Percentiles rank a stretch among this genome's conserved stretches.
These are phyloP conservation scores for Bujurquina vittata DNA, from an alignment of 2,113 vertebrate genomes.

Conservation along the genomic window DNA sequence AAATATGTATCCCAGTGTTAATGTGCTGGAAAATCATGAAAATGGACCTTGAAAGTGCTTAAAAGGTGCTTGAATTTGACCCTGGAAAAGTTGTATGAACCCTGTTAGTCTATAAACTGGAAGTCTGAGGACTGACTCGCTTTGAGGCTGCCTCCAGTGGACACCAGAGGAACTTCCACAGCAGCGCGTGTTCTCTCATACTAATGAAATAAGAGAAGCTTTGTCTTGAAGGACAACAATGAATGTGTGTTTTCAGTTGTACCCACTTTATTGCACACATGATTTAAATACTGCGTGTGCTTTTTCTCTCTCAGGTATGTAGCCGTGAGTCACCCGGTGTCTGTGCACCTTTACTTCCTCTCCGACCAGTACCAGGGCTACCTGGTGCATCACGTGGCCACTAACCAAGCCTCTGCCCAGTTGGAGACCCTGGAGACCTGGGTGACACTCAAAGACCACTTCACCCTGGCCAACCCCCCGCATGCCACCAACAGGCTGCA, in stretches of 20 bases:
- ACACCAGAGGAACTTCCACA: fast-evolving
- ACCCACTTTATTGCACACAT: background rate
- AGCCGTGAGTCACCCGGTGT: constrained; percentile 86
- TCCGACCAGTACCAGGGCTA: constrained; percentile 97
- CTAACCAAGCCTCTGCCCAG: constrained; percentile 92
- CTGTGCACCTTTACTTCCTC: constrained; percentile 95
- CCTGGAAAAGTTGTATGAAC: too few species aligned
- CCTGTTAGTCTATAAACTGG: too few species aligned
- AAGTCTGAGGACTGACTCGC: fast-evolving
- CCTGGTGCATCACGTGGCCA: constrained; percentile 88
- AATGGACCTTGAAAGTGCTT: too few species aligned
- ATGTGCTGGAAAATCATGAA: too few species aligned
- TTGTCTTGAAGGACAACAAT: background rate
- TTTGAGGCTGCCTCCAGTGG: background rate
- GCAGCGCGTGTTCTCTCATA: background rate
- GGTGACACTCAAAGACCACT: constrained; percentile 93
- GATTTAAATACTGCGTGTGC: background rate
- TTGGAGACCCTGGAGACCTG: constrained; percentile 94
- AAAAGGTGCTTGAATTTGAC: too few species aligned
- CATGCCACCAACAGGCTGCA: constrained; percentile 87
- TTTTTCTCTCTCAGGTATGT: constrained; percentile 81
- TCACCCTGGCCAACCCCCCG: constrained; percentile 86
- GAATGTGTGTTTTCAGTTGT: background rate
- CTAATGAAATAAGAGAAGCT: too few species aligned
- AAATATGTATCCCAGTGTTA: too few species aligned